phyloP scores from a whole-genome alignment of 2,888 invertebrate species.

The Apamea epomidion region DNA sequence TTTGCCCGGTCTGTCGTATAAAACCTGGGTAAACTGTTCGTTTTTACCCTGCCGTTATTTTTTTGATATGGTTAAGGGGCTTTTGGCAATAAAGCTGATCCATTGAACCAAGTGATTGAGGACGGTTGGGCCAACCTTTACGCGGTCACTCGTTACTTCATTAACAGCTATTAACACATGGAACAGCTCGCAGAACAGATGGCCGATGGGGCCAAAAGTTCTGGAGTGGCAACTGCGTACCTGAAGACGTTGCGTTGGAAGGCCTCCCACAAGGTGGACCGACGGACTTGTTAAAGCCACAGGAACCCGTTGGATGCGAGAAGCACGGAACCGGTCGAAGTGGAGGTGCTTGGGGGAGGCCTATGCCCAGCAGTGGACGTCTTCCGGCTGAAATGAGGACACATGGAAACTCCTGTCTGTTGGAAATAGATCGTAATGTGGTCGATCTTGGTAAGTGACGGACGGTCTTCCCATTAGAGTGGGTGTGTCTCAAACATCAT shows the following conservation, averaged over 20 bases:
- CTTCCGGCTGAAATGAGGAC: no score
- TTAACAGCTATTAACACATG: neutral
- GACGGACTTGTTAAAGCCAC: no score
- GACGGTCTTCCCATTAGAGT: neutral
- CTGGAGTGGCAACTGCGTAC: no score
- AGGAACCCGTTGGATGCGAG: no score
- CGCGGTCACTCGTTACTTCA: neutral
- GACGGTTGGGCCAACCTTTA: neutral
- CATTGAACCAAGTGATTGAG: neutral
- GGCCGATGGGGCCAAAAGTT: no score
- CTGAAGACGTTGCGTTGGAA: no score
- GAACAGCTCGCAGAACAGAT: no score
- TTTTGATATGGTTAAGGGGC: neutral
- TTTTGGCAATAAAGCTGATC: conserved; percentile 4
- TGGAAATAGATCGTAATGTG: neutral
- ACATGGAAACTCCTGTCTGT: neutral
- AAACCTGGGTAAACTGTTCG: conserved; percentile 14
- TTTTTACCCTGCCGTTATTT: conserved; percentile 20
- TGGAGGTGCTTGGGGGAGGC: no score
- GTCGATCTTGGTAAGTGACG: neutral
- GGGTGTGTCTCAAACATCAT: neutral
- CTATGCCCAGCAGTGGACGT: no score
- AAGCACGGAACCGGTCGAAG: no score
- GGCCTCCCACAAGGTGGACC: no score
- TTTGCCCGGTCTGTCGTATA: conserved; percentile 7